phyloP scores from a whole-genome alignment of 2,888 invertebrate genomes.

The Nysson spinosus region DNA sequence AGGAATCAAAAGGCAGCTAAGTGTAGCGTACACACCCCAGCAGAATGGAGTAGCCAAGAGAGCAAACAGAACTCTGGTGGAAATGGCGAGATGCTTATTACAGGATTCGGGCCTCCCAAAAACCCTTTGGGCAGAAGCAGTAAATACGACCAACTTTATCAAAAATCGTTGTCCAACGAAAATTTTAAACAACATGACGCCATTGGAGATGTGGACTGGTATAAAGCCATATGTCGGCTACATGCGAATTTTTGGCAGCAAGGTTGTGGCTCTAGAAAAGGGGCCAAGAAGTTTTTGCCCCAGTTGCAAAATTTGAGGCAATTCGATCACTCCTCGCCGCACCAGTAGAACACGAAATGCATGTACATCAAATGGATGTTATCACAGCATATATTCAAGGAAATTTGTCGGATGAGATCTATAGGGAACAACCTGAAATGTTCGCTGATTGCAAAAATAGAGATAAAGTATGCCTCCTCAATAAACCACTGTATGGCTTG shows the following conservation, averaged over 20 bases:
- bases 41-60: too few species aligned
- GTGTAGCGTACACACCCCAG: too few species aligned
- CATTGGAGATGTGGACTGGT: constrained; percentile 34
- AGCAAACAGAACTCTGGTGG: too few species aligned
- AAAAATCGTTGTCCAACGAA: constrained; percentile 26
- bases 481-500: constrained; percentile 41
- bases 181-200: constrained; percentile 16
- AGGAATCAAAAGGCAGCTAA: too few species aligned
- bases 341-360: constrained; percentile 45
- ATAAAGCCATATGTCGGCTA: constrained; percentile 48
- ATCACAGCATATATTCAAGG: constrained; percentile 33
- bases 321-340: constrained; percentile 47
- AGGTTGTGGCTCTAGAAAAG: too few species aligned
- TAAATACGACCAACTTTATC: constrained; percentile 16
- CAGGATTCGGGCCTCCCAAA: too few species aligned
- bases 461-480: constrained; percentile 42
- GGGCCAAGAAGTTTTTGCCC: constrained; percentile 45
- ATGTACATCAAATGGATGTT: constrained; percentile 56
- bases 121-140: too few species aligned
- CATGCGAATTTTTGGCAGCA: too few species aligned
- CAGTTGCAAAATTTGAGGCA: constrained; percentile 50
- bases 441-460: constrained; percentile 28
- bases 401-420: too few species aligned
- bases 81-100: too few species aligned
- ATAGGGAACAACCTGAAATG: constrained; percentile 41